Base-by-base conservation (phyloP, 2,888 invertebrate species). In the Biston betularia region DNA sequence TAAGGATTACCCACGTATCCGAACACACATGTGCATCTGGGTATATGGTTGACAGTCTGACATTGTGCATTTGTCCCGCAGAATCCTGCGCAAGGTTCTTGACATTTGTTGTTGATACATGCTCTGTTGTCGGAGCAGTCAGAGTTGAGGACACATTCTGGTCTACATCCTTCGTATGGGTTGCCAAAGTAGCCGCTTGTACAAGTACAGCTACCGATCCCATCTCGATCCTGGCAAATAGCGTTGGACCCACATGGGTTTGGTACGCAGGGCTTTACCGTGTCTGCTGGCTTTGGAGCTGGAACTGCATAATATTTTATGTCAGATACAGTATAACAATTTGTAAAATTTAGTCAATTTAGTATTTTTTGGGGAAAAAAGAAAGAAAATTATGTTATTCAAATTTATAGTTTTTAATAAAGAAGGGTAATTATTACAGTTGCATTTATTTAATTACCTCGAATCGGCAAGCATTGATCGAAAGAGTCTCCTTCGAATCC, bases 401-500 rank as follows among this genome's bases (percentile, higher is more conserved):
- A 8, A 6, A 38, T 38, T 38, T 38, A 38, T 38, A 38, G 0
- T 38, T 38, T 6, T 38, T 38, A 38, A 38, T 24, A 44, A 44
- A 44, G 11, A 44, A 44, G 1, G 44, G 9, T 44, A n/a, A 5
- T 44, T 8, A 11, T 12, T 12, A 44, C 5, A 11, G 44, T 12
- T 1, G 0, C n/a, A 52, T 34, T 38, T 38, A 8, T 14, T 38
- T 40, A 14, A n/a, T 75, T 94, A 94, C 86, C 85, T 87, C 79
- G 78, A 45, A 85, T 77, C 40, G 87, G 87, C 48, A 85, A 77
- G 82, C 97, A 97, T 76, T 95, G 94, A 46, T 95, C 94, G 80
- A 97, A 97, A 44, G 98, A 97, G 94, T 98, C 96, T 56, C 98
- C 98, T 67, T 95, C 94, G 81, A 95, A 95, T 63, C 95, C 95